Evolutionary conservation across 2,888 invertebrate species (phyloP).

Genomic region (Scaptomyza polygonia): DNA sequence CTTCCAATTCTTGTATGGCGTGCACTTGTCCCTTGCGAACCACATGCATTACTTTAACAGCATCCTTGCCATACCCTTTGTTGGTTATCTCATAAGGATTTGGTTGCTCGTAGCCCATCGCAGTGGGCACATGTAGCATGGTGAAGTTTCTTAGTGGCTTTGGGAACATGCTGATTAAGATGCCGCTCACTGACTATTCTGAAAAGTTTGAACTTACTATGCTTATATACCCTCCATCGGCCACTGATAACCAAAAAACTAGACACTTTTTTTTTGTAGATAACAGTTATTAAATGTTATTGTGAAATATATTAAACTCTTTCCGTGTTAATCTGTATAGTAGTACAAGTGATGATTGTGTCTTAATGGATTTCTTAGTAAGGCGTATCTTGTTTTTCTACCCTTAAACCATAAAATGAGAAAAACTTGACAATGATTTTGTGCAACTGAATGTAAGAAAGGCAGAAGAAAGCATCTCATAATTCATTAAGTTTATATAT

Average conservation of each 20-base stretch:
- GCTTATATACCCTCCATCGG: slow-evolving; percentile 17
- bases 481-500: not conserved
- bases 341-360: not conserved
- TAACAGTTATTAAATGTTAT: not conserved
- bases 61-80: slow-evolving; percentile 88
- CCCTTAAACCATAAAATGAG: not conserved
- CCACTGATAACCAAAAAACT: not conserved
- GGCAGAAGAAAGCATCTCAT: not conserved
- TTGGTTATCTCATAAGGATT: slow-evolving; percentile 77
- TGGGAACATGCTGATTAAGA: slow-evolving; percentile 68
- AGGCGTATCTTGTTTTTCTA: not conserved
- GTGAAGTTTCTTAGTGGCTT: slow-evolving; percentile 57
- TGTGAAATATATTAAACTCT: not conserved
- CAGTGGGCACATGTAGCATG: not conserved
- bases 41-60: slow-evolving; percentile 90
- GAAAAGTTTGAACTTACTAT: not conserved
- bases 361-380: not conserved
- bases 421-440: not conserved
- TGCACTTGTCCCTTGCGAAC: slow-evolving; percentile 88
- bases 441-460: not conserved
- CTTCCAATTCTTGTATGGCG: slow-evolving; percentile 90
- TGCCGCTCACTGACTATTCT: slow-evolving; percentile 8
- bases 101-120: slow-evolving; percentile 15
- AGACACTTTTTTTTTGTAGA: not conserved
- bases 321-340: not conserved